Evolutionary conservation across 2,113 vertebrate species (phyloP).

Genomic region (Cromileptes altivelis): DNA sequence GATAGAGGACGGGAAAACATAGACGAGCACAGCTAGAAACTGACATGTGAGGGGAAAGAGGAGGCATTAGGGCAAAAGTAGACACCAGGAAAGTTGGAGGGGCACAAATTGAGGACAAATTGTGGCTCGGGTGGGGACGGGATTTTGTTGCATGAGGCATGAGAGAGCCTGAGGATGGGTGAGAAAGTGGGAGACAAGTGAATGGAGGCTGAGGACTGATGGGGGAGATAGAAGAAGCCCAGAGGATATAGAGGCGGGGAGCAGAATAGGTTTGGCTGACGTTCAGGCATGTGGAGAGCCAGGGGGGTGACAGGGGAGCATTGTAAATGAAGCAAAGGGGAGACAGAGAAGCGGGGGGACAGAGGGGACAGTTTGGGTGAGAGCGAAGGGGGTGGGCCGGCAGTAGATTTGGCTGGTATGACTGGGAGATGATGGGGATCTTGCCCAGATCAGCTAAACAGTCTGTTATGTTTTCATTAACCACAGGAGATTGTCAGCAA

Average conservation of each 20-base stretch:
- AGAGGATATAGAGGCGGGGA: slow-evolving; percentile 37
- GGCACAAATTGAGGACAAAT: slow-evolving; percentile 61
- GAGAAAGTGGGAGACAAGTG: slow-evolving; percentile 34
- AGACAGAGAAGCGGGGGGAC: slow-evolving; percentile 43
- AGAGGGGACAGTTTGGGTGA: slow-evolving; percentile 45
- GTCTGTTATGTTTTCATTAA: slow-evolving; percentile 74
- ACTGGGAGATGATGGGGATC: slow-evolving; percentile 62
- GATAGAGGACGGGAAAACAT: slow-evolving; percentile 1
- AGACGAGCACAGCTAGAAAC: slow-evolving; percentile 22
- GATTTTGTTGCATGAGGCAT: slow-evolving; percentile 29
- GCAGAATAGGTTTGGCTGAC: slow-evolving; percentile 62
- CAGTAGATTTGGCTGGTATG: slow-evolving; percentile 49
- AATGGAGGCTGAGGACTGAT: slow-evolving; percentile 47
- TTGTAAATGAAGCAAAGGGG: slow-evolving; percentile 54
- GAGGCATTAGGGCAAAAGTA: slow-evolving; percentile 15
- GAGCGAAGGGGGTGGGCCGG: slow-evolving; percentile 24
- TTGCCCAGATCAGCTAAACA: slow-evolving; percentile 56
- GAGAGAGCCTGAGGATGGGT: slow-evolving; percentile 19
- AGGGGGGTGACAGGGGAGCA: slow-evolving; percentile 38
- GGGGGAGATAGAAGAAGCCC: slow-evolving; percentile 50
- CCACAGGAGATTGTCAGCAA: slow-evolving; percentile 50
- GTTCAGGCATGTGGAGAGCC: slow-evolving; percentile 58
- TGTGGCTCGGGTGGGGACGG: slow-evolving; percentile 23
- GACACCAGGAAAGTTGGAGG: slow-evolving; percentile 19
- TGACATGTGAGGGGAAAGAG: slow-evolving; percentile 6